Base-by-base conservation (phyloP, 2,797 vertebrate species). In the Sparidentex hasta region DNA sequence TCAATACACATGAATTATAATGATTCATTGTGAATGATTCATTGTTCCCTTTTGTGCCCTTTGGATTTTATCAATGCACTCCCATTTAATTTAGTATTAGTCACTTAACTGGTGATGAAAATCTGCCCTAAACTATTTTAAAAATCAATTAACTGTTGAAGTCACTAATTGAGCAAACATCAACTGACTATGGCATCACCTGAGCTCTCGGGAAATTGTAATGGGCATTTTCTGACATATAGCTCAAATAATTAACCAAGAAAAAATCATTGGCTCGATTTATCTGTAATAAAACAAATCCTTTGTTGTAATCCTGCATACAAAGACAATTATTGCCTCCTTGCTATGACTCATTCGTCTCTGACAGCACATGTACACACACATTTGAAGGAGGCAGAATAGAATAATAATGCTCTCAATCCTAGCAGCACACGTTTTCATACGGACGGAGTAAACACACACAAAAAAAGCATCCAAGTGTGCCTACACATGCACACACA, bases 371-470 rank as follows among this genome's bases (percentile, higher is more conserved):
- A 50, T 50, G 44, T 33, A 7, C 47, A 17, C 43, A 44, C 20
- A 55, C 38, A 65, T 51, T 41, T 18, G 56, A 62, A 38, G 38
- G 43, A 59, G 21, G 52, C 11, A 33, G 44, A 48, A 5, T 16
- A 44, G 18, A 14, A 3, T n/a, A 41, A 58, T 46, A 25, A 50
- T 12, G 46, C 25, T 55, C 25, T 72, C 41, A 55, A 44, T 25
- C 21, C 48, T n/a, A 61, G 51, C 25, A 29, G 41, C 17, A 48
- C 29, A 68, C 23, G 81, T 72, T 65, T 63, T 20, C 47, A 69
- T 62, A 63, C 38, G 56, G 44, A 67, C 46, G 20, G 44, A 61
- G 17, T 27, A 67, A 74, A 41, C 11, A 74, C 48, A 23, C 38
- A 52, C 55, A 23, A 17, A 76, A 13, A 80, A 46, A 58, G 52